Conservation (phyloP, 2,797 vertebrate genomes). For the Spea hammondii region DNA sequence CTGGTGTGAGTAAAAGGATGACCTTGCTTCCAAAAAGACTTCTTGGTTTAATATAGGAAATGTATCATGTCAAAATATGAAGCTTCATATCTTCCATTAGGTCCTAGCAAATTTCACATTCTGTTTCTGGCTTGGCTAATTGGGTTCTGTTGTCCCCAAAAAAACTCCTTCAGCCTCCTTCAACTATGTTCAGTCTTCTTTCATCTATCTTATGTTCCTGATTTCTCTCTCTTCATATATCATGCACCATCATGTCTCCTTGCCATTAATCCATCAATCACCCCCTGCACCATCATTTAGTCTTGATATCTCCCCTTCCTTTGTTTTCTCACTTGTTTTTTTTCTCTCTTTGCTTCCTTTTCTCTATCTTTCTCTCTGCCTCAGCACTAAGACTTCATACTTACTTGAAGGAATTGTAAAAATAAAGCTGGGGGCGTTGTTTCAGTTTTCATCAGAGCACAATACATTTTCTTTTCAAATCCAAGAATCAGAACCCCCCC, state of each 20-base stretch:
- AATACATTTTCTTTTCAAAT: constrained; percentile 37
- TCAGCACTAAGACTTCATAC: constrained; percentile 16
- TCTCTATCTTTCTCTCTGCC: neutral
- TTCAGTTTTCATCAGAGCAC: constrained; percentile 32
- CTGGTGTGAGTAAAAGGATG: no score
- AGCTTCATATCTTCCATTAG: no score
- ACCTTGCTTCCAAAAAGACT: no score
- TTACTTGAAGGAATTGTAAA: constrained; percentile 26
- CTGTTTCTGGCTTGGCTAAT: no score
- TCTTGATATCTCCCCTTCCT: neutral
- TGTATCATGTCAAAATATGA: no score
- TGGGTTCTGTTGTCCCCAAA: no score
- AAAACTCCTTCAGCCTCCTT: no score
- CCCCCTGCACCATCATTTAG: neutral
- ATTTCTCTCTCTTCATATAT: neutral
- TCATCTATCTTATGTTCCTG: neutral
- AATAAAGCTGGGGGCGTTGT: constrained; percentile 42
- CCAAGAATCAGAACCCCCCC: constrained; percentile 14
- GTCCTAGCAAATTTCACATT: no score
- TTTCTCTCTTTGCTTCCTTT: neutral
- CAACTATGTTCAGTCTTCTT: neutral
- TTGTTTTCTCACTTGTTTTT: neutral
- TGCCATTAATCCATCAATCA: neutral
- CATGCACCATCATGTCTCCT: neutral
- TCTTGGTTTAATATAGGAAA: no score